Base-by-base conservation (phyloP, 2,888 invertebrate species). In the Harpalus rubripes region DNA sequence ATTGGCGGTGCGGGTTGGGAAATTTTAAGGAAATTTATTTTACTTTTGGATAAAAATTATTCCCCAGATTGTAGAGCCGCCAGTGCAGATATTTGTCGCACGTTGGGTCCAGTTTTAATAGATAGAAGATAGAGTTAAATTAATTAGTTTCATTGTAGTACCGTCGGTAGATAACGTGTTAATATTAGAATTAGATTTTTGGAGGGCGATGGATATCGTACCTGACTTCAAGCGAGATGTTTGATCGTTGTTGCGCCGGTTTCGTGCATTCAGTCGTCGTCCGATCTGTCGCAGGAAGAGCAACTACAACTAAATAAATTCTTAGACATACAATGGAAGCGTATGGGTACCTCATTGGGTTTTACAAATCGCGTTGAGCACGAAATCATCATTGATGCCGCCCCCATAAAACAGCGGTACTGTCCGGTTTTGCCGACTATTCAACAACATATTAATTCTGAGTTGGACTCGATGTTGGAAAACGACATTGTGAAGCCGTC, bases 111-210 rank as follows among this genome's bases (percentile, higher is more conserved):
- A n/a, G n/a, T n/a, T n/a, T n/a, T n/a, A n/a, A n/a, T n/a, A n/a
- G n/a, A n/a, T n/a, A n/a, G n/a, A n/a, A 16, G 81, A 56, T 78
- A 26, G 22, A 22, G 26, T 68, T 41, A 84, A 78, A 26, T 82
- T 86, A 7, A 61, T 86, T 18, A 44, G 81, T n/a, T 82, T 85
- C 18, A 41, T 86, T 12, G 85, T 87, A 1, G 79, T 87, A 2
- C 86, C 87, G 2, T 22, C 39, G 5, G 16, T 86, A 5, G 76
- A 84, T 18, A 85, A 85, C 61, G 32, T 52, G 7, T 61, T 87
- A 82, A 86, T 87, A 16, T 78, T 87, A 3, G 87, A 86, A 1
- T 32, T 76, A 0, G 86, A 87, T 78, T 87, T 86, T 58, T 87
- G 86, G 86, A 74, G 41, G n/a, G 8, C 41, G 22, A 83, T 86